Evolutionary conservation across 2,113 vertebrate genomes (phyloP).

Genomic region (Motacilla tschutschensis): DNA sequence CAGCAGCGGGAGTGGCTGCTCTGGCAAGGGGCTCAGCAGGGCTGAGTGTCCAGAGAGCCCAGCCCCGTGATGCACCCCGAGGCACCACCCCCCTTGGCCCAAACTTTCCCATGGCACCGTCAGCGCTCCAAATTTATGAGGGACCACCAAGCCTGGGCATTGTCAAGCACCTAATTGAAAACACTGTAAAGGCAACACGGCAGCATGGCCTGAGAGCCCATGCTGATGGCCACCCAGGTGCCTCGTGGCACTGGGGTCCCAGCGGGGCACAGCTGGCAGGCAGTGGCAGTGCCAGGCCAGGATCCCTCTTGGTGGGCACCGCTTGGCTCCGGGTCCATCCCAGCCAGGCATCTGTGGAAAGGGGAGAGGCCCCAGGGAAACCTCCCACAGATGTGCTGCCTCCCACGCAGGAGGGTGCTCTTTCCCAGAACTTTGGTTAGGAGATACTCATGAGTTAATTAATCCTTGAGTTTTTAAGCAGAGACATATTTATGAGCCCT

Average conservation of each 20-base stretch:
- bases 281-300: rapidly evolving
- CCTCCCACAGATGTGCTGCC: background rate
- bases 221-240: background rate
- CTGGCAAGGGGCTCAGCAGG: rapidly evolving
- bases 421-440: conserved; percentile 38
- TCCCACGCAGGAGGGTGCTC: conserved; percentile 1
- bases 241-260: rapidly evolving
- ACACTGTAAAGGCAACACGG: background rate
- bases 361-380: background rate
- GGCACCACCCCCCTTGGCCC: background rate
- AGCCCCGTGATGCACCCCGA: rapidly evolving
- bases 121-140: background rate
- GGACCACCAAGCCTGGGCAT: conserved; percentile 31
- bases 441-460: conserved; percentile 66
- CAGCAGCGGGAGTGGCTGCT: rapidly evolving
- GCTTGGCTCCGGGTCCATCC: rapidly evolving
- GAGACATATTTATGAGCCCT: conserved; percentile 70
- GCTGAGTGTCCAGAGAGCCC: background rate
- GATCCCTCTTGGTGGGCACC: background rate
- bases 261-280: rapidly evolving
- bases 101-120: background rate
- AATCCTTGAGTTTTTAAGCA: conserved; percentile 62
- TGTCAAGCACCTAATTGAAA: conserved; percentile 43
- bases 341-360: background rate
- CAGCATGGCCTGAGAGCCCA: rapidly evolving